These are phyloP conservation scores for Silurus lanzhouensis DNA, from an alignment of 2,797 vertebrate species.

Conservation along the genomic window DNA sequence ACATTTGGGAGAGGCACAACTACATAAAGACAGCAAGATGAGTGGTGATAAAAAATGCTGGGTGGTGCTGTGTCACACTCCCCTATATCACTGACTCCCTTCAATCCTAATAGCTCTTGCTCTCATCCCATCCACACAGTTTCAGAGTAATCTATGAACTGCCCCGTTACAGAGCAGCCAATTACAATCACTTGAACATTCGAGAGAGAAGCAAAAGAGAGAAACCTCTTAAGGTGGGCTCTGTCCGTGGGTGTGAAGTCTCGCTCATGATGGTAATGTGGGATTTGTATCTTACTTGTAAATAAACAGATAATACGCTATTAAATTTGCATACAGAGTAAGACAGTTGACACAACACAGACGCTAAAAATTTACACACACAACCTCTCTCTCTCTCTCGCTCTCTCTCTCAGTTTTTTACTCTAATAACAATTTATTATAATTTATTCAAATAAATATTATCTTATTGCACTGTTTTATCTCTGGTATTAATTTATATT, in stretches of 20 bases:
- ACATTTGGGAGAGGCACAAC: background rate
- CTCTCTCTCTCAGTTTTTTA: too few species aligned
- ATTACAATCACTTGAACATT: background rate
- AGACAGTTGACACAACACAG: too few species aligned
- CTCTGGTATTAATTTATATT: too few species aligned
- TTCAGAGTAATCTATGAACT: background rate
- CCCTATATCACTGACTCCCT: background rate
- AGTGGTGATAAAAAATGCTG: background rate
- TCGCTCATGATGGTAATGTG: background rate
- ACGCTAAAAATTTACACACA: too few species aligned
- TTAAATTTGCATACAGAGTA: too few species aligned
- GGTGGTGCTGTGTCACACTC: background rate
- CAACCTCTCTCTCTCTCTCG: too few species aligned
- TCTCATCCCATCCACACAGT: background rate
- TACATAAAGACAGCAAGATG: background rate
- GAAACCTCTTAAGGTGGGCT: too few species aligned
- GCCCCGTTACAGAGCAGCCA: background rate
- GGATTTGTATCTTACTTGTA: conserved; percentile 5
- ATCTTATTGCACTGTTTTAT: too few species aligned
- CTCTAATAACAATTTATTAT: too few species aligned
- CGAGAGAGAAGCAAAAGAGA: conserved; percentile 12
- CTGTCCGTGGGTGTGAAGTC: background rate
- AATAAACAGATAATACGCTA: background rate
- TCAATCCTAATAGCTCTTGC: background rate
- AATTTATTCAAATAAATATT: too few species aligned